phyloP scores from a whole-genome alignment of 1,140 invertebrate species.

The Drosophila trapezifrons region DNA sequence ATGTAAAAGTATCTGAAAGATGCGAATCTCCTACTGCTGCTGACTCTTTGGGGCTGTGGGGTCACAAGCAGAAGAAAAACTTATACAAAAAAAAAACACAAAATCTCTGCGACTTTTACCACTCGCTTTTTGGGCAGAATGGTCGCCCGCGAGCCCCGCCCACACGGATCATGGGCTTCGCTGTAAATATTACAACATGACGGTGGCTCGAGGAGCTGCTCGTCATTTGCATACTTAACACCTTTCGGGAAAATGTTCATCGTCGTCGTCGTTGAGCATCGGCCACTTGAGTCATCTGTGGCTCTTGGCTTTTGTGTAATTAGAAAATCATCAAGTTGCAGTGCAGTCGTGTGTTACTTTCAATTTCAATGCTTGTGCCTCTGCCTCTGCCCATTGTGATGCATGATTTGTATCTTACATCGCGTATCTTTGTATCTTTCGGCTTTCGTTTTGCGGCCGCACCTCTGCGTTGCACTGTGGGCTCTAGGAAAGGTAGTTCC shows the following conservation, averaged over 20 bases:
- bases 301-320: slow-evolving; percentile 44
- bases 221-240: slow-evolving; percentile 57
- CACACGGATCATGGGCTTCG: slow-evolving; percentile 33
- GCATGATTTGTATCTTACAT: slow-evolving; percentile 50
- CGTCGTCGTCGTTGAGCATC: slow-evolving; percentile 9
- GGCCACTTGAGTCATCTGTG: slow-evolving; percentile 44
- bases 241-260: slow-evolving; percentile 39
- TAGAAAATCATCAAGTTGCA: slow-evolving; percentile 55
- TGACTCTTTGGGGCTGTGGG: slow-evolving; percentile 32
- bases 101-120: slow-evolving; percentile 52
- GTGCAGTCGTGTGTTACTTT: slow-evolving; percentile 53
- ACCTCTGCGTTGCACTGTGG: slow-evolving; percentile 23
- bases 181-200: slow-evolving; percentile 53
- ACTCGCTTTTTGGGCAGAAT: slow-evolving; percentile 42
- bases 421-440: slow-evolving; percentile 31
- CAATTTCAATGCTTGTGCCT: slow-evolving; percentile 38
- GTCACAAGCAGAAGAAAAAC: slow-evolving; percentile 24
- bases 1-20: slow-evolving; percentile 57
- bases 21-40: slow-evolving; percentile 46
- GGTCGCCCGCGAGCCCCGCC: slow-evolving; percentile 31
- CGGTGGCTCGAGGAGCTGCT: slow-evolving; percentile 33
- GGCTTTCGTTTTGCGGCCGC: slow-evolving; percentile 39
- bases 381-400: slow-evolving; percentile 26
- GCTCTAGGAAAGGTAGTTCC: background rate
- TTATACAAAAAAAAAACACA: background rate